Base-by-base conservation (phyloP, 1,140 invertebrate species). In the Drosophila gunungcola region DNA sequence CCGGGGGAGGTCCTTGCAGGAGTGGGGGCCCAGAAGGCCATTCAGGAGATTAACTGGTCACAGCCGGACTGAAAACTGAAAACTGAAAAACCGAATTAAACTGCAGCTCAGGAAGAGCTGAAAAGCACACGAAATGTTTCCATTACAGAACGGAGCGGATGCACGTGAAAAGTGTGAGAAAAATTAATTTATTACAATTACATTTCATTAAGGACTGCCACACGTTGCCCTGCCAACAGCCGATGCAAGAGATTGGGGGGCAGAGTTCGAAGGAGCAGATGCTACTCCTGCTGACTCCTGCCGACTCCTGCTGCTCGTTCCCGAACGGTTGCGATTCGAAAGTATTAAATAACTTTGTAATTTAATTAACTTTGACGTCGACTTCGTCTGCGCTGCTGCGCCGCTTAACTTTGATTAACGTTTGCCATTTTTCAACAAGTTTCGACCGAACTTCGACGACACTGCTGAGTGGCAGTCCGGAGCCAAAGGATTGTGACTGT, bases 331-430 rank as follows among this genome's bases (percentile, higher is more conserved):
- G 69, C 78, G 69, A 78, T 88, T 80, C 77, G 69, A 89, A 80
- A 84, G 84, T 89, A 89, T 89, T 89, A 89, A 89, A 89, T 89
- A 89, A 89, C 84, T 88, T 88, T 89, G 84, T 89, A 89, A 89
- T 89, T 89, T 89, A 89, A 89, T 89, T 89, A 88, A 89, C 85
- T 89, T 89, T 89, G 84, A 89, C 80, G 84, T 78, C 73, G 73
- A 34, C 78, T 67, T 54, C 80, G 62, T 51, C 57, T 68, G 49
- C 68, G 41, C 70, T 55, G 70, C 65, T 55, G 70, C 65, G 67
- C 63, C 80, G 84, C 85, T 89, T 89, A 89, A 89, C 85, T 89
- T 90, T 89, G 84, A 89, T 89, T 89, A 89, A 89, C 84, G 85
- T 89, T 80, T 74, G 73, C 80, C 78, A 89, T 89, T 89, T 89